Conservation (phyloP, 2,888 invertebrate genomes). For the Drosophila ochracea region DNA sequence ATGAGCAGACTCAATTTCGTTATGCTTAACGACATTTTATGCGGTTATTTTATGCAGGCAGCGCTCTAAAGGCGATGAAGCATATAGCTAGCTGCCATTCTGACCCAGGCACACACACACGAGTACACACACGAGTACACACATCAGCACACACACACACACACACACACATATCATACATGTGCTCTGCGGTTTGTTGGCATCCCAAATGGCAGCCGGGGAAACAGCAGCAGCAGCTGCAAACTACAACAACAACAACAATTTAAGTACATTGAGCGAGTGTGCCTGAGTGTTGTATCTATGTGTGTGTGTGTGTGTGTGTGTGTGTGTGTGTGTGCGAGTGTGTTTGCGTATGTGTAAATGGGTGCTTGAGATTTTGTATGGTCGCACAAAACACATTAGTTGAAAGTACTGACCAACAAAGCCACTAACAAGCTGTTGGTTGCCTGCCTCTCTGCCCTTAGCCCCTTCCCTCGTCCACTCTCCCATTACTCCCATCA, state of each 20-base stretch:
- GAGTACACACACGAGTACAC: constrained; percentile 4
- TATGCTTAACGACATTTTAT: constrained; percentile 81
- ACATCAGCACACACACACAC: not conserved
- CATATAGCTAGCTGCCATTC: constrained; percentile 21
- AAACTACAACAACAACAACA: constrained; percentile 21
- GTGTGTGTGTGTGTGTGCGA: constrained; percentile 5
- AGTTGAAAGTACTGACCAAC: constrained; percentile 82
- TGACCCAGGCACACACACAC: constrained; percentile 16
- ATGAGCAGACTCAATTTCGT: constrained; percentile 82
- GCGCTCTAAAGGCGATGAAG: constrained; percentile 52
- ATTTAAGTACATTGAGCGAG: constrained; percentile 69
- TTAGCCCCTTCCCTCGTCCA: not conserved
- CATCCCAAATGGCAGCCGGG: constrained; percentile 52
- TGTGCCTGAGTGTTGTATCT: constrained; percentile 14
- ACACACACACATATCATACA: constrained; percentile 9
- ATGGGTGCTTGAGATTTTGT: constrained; percentile 76
- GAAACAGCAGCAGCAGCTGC: constrained; percentile 24
- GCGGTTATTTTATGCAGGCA: constrained; percentile 76
- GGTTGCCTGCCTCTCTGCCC: constrained; percentile 37
- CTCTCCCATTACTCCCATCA: not conserved
- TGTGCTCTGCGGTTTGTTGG: constrained; percentile 65
- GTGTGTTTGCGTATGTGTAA: constrained; percentile 46
- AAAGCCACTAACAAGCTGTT: constrained; percentile 82
- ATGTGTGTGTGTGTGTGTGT: constrained; percentile 6
- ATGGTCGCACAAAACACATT: constrained; percentile 79